Percentiles rank a stretch among this genome's conserved stretches.
Evolutionary conservation across 2,797 vertebrate genomes (phyloP).

Genomic region (Denticeps clupeoides): DNA sequence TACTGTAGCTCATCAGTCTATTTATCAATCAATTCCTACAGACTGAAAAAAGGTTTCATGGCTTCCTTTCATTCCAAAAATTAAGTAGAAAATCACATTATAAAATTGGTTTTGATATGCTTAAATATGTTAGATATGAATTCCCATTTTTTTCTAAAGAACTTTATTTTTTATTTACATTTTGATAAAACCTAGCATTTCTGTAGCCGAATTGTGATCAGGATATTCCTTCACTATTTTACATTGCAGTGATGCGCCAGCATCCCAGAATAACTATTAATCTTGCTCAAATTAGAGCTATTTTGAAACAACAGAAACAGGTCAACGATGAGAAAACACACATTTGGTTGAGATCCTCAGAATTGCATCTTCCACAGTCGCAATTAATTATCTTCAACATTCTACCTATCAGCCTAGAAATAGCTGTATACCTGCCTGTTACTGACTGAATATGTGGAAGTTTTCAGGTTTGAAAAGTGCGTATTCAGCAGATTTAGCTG

Average conservation of each 20-base stretch:
- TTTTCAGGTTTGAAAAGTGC: conserved; percentile 44
- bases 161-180: conserved; percentile 17
- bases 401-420: conserved; percentile 41
- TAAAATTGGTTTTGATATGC: no score
- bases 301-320: conserved; percentile 63
- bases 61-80: no score
- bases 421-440: conserved; percentile 50
- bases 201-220: no score
- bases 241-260: conserved; percentile 38
- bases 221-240: conserved; percentile 44
- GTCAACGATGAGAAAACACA: conserved; percentile 55
- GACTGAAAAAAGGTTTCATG: no score
- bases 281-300: conserved; percentile 66
- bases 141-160: no score
- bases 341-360: conserved; percentile 46
- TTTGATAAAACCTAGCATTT: no score
- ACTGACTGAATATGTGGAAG: conserved; percentile 21
- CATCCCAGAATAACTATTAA: conserved; percentile 48
- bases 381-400: conserved; percentile 58
- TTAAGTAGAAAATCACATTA: no score
- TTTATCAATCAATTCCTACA: no score
- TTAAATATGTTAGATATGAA: no score
- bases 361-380: conserved; percentile 43
- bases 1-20: no score
- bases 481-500: conserved; percentile 42